A percentile compares a stretch with the other conserved stretches of the same genome.
These are phyloP conservation scores for Gryllus longicercus DNA, from an alignment of 2,888 invertebrate species.

Conservation along the genomic window DNA sequence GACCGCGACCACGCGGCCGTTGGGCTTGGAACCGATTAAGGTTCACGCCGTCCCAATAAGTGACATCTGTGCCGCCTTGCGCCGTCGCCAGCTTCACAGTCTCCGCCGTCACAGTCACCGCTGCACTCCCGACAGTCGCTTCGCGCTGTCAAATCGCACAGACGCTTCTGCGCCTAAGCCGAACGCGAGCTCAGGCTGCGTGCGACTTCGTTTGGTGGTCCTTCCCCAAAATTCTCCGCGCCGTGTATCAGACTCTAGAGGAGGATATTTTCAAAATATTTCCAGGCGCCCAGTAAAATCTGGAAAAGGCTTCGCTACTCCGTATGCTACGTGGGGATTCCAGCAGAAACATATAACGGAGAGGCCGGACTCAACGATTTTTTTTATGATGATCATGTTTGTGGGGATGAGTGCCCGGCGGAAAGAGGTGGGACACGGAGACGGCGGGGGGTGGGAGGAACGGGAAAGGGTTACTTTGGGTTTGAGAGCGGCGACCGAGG, in stretches of 20 bases:
- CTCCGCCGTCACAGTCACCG: too few species aligned
- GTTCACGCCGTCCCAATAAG: slow-evolving; percentile 6
- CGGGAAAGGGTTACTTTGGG: slow-evolving; percentile 5
- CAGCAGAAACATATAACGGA: neutral
- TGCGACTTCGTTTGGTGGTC: neutral
- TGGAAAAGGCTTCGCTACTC: slow-evolving; percentile 17
- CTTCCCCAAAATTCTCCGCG: too few species aligned
- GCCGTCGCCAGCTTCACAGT: neutral
- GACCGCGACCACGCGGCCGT: neutral
- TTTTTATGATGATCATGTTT: slow-evolving; percentile 11
- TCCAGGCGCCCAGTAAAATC: neutral
- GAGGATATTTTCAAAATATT: neutral
- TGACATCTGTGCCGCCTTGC: neutral
- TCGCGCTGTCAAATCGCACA: neutral
- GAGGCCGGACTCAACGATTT: slow-evolving; percentile 10
- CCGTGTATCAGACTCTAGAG: too few species aligned
- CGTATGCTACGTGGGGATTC: neutral
- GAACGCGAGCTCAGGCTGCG: neutral
- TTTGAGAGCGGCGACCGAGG: neutral
- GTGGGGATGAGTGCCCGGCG: neutral
- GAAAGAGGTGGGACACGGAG: neutral
- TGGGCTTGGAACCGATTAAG: neutral
- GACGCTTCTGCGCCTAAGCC: neutral
- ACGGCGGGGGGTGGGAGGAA: neutral
- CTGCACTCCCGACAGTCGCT: neutral